Evolutionary conservation across 2,113 vertebrate species (phyloP).

Genomic region (Thinocorus orbignyianus): DNA sequence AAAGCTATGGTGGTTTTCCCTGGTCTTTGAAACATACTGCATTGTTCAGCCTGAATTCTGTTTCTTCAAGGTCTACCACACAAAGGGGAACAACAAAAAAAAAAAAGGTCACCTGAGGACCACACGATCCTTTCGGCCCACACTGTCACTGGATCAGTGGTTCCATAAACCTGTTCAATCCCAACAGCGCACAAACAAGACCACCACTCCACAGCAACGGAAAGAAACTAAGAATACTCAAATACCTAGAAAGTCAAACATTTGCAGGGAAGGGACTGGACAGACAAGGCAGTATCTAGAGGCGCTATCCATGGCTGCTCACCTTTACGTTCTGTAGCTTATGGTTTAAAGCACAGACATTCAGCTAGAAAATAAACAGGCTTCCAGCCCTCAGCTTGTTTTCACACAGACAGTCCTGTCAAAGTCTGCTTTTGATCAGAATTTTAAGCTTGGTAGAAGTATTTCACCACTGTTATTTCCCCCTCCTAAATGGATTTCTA

Average conservation of each 20-base stretch:
- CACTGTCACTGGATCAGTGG: neutral
- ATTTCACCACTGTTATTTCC: neutral
- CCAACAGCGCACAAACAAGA: neutral
- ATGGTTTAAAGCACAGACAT: neutral
- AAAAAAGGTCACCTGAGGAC: neutral
- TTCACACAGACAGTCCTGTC: neutral
- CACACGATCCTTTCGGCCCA: neutral
- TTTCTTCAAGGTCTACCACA: neutral
- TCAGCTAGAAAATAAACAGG: neutral
- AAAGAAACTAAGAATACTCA: neutral
- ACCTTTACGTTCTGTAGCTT: neutral
- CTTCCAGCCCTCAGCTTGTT: neutral
- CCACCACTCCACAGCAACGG: neutral
- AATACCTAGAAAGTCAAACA: neutral
- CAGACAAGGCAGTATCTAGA: neutral
- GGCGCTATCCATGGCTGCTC: neutral
- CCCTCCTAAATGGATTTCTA: neutral
- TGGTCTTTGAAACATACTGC: neutral
- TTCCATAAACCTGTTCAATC: neutral
- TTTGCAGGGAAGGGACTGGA: neutral
- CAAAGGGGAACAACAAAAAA: neutral
- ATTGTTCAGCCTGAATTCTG: neutral
- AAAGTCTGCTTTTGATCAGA: neutral
- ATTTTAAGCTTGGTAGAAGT: neutral
- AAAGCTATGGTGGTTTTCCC: neutral